These are phyloP conservation scores for Amazonetta brasiliensis DNA, from an alignment of 2,797 vertebrate genomes.

Conservation along the genomic window DNA sequence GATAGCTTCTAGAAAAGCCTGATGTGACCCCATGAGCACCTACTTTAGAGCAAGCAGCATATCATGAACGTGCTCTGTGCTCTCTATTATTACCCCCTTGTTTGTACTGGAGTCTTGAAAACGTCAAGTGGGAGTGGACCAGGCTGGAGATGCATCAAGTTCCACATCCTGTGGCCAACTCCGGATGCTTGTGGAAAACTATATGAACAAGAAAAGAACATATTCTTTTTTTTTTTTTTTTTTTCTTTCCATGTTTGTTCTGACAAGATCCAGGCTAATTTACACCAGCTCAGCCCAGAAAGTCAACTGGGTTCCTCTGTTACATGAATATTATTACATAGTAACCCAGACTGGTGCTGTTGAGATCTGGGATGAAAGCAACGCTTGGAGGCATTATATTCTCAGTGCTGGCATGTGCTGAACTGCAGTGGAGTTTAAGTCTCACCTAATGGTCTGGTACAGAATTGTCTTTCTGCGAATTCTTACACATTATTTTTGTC, in stretches of 20 bases:
- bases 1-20: neutral
- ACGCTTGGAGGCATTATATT: neutral
- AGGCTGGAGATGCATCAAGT: neutral
- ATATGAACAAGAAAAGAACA: neutral
- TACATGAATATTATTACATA: neutral
- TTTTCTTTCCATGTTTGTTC: neutral
- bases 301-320: neutral
- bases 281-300: neutral
- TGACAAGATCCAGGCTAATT: neutral
- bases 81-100: neutral
- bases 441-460: neutral
- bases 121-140: neutral
- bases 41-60: neutral
- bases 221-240: neutral
- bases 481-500: neutral
- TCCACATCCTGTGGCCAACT: neutral
- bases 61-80: neutral
- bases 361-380: neutral
- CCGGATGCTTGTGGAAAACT: neutral
- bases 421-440: neutral
- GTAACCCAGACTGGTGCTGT: neutral
- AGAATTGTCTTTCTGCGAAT: neutral
- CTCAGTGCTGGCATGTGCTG: neutral
- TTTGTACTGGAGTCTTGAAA: neutral
- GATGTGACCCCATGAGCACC: neutral